Evolutionary conservation across 2,113 vertebrate species (phyloP), one percentile per base, ranked within the genome.

Genomic region (Clarias batrachus): DNA sequence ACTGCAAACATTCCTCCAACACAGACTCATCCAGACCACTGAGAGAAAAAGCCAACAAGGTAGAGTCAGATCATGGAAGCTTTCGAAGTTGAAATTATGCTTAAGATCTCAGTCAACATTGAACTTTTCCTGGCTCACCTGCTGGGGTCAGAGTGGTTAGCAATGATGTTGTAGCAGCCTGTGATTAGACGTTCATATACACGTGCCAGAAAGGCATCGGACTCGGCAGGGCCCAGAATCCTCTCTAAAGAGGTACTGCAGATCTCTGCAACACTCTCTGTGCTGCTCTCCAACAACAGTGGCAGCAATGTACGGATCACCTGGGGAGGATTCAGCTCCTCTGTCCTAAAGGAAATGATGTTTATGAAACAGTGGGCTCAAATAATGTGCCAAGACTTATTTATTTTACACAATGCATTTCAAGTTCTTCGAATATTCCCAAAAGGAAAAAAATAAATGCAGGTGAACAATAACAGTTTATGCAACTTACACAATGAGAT

Each of bases 21-120:
- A 99, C 95, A 68, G 98, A 96, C 88, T 99, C 98, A 91, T 98
- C 96, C 83, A 99, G 93, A 76, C 98, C 98, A 93, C 98, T 99
- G 79, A 88, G 81, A 73, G 88, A 21, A 21, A 87, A 82, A 88
- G 91, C 59, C 13, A 0, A 89, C 7, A 5, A 76, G 54, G 7
- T 9, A n/a, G 4, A 73, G 74, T 16, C 14, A 60, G n/a, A n/a
- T 59, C 54, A 37, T 2, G 21, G 6, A 3, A 25, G 10, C 17
- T 19, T 54, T 33, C 9, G 37, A n/a, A 63, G 3, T 48, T 37
- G 0, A 57, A 11, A 1, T 27, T 2, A 76, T n/a, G 11, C 41
- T n/a, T 6, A 7, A 59, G 27, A 23, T 62, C 48, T 59, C 12
- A 60, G 25, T 23, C 6, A 4, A 41, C 3, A 4, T 11, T 59